These are phyloP conservation scores for Cerceris rybyensis DNA, from an alignment of 2,888 invertebrate genomes.

Conservation along the genomic window DNA sequence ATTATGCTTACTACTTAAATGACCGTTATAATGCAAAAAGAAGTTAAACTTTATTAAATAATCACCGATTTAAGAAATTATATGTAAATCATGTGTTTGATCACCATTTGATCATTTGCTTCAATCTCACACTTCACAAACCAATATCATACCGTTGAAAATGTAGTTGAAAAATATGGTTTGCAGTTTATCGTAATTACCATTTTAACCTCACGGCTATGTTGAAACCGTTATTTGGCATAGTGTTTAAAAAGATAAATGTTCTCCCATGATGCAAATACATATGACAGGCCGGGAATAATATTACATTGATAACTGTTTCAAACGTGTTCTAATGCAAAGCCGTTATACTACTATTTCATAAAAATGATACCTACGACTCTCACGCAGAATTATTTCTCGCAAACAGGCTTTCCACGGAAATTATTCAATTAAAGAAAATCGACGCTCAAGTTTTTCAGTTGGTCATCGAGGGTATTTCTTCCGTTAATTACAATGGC, in stretches of 20 bases:
- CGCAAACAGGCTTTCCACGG: too few relatives aligned
- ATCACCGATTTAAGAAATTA: too few relatives aligned
- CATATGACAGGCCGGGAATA: slow-evolving; percentile 7
- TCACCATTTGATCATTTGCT: slow-evolving; percentile 3
- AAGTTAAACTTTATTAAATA: too few relatives aligned
- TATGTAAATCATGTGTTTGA: not conserved
- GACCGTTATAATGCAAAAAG: too few relatives aligned
- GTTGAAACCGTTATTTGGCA: slow-evolving; percentile 61
- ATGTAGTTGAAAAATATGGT: slow-evolving; percentile 67
- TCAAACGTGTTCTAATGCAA: not conserved
- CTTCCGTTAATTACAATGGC: too few relatives aligned
- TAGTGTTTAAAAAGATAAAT: slow-evolving; percentile 56
- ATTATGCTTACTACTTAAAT: too few relatives aligned
- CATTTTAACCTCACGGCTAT: slow-evolving; percentile 61
- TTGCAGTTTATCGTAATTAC: slow-evolving; percentile 63
- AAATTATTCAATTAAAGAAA: too few relatives aligned
- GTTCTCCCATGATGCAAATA: slow-evolving; percentile 32
- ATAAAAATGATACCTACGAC: not conserved
- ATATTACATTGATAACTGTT: slow-evolving; percentile 20
- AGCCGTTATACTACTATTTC: not conserved
- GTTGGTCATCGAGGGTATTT: too few relatives aligned
- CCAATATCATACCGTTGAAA: slow-evolving; percentile 36
- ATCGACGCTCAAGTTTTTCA: too few relatives aligned
- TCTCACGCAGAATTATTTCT: too few relatives aligned
- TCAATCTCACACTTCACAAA: slow-evolving; percentile 35